Conservation (phyloP, 2,888 invertebrate species). For the Polyommatus icarus region DNA sequence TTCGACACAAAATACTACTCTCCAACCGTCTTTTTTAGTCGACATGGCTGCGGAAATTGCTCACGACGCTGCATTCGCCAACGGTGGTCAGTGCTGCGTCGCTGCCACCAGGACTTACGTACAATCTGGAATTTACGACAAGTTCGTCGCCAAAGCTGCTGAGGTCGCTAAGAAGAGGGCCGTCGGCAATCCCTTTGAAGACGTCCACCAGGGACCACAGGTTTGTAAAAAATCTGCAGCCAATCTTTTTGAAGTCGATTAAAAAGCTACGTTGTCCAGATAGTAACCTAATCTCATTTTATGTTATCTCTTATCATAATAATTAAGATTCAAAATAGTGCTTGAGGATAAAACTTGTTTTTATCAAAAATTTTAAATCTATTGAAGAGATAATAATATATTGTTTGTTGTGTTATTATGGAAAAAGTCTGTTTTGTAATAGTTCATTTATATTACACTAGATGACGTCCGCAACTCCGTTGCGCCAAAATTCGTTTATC, state of each 20-base stretch:
- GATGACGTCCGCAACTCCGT: too few species aligned
- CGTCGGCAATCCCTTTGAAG: constrained; percentile 91
- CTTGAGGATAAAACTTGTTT: too few species aligned
- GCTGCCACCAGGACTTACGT: constrained; percentile 96
- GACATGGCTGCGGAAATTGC: constrained; percentile 73
- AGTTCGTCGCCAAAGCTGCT: constrained; percentile 88
- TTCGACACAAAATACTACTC: too few species aligned
- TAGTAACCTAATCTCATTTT: too few species aligned
- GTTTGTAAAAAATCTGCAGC: constrained; percentile 55
- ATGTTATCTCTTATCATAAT: too few species aligned
- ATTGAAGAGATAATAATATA: too few species aligned
- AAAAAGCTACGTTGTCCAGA: too few species aligned
- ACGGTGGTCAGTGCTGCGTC: constrained; percentile 71
- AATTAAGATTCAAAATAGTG: too few species aligned
- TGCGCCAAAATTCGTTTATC: too few species aligned
- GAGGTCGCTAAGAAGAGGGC: constrained; percentile 85
- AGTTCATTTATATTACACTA: neutral
- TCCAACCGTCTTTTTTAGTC: too few species aligned
- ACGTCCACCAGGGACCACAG: constrained; percentile 93
- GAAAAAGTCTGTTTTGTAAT: neutral
- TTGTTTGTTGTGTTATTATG: neutral
- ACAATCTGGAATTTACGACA: constrained; percentile 91
- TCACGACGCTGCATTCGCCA: constrained; percentile 69
- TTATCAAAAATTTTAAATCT: too few species aligned
- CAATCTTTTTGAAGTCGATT: neutral